Base-by-base conservation (phyloP, 2,797 vertebrate species). In the Chromis chromis region DNA sequence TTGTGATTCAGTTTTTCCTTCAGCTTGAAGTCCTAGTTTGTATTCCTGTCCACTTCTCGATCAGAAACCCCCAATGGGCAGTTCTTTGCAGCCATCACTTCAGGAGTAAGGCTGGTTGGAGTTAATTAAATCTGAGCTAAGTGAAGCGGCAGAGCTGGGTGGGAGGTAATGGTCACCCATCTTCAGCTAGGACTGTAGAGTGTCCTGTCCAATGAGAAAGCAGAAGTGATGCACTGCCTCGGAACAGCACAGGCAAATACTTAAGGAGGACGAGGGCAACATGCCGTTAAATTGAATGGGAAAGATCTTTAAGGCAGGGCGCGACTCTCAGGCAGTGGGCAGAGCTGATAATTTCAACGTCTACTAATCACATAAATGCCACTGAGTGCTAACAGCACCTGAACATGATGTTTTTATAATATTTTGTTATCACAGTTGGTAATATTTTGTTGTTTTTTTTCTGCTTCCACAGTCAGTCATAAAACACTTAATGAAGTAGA, bases 251-350 rank as follows among this genome's bases (percentile, higher is more conserved):
- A 78, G 88, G 81, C 71, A 86, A 85, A 86, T 74, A 81, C 85
- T 89, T 85, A 82, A 85, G 68, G 82, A 85, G 87, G 87, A 87
- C 64, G 58, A 60, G 79, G 67, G 89, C 89, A 90, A 88, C 90
- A 88, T 76, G 85, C 65, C 89, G 89, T 92, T 89, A 93, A 93
- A 93, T 93, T 92, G 88, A 91, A 91, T 21, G 62, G 79, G 79
- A 71, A 76, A 80, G 87, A 89, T 90, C 82, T 88, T 78, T 68
- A 81, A 87, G 78, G 69, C 78, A 63, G 81, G 78, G 53, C 19
- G 58, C 68, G 2, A 78, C 74, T 81, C 65, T 61, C 22, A 28
- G 67, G 79, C 78, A 50, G 72, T 31, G 60, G 79, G 70, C 71
- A 86, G 75, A 67, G 78, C 56, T 81, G 74, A 74, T 87, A 56